A percentile compares a stretch with the other conserved stretches of the same genome.
phyloP scores from a whole-genome alignment of 2,797 vertebrate species.

The Myioborus melanocephalus region DNA sequence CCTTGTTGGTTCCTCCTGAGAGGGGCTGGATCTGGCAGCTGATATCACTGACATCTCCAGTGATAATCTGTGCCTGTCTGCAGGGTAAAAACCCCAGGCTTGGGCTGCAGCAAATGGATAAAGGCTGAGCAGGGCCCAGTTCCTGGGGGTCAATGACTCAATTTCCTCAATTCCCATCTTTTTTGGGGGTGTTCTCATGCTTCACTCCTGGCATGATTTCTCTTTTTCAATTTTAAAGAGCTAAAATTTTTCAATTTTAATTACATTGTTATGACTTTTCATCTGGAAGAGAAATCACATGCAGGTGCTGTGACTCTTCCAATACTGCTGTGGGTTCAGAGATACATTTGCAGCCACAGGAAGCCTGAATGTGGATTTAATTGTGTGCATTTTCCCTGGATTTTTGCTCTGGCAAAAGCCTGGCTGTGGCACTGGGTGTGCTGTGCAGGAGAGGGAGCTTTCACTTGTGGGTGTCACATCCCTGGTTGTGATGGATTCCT shows the following conservation, averaged over 20 bases:
- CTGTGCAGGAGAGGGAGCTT: background rate
- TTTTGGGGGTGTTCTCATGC: background rate
- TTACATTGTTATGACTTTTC: background rate
- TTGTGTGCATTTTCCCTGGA: background rate
- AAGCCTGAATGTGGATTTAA: background rate
- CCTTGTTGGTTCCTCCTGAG: background rate
- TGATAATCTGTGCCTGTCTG: background rate
- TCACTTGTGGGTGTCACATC: background rate
- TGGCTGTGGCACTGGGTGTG: background rate
- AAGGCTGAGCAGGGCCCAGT: too few relatives aligned
- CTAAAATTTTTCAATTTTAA: background rate
- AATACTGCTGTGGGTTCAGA: background rate
- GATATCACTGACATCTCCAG: background rate
- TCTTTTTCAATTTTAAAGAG: background rate
- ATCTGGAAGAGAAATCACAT: background rate
- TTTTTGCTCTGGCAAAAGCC: background rate
- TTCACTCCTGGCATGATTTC: fast-evolving
- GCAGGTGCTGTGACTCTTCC: background rate
- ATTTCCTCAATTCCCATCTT: background rate
- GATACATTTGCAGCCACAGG: background rate
- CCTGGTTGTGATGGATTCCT: background rate
- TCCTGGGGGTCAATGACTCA: background rate
- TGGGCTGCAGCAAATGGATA: background rate
- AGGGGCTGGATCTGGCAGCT: background rate
- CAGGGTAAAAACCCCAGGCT: background rate